Conservation (phyloP, 2,888 invertebrate species). For the Diarsia rubi region DNA sequence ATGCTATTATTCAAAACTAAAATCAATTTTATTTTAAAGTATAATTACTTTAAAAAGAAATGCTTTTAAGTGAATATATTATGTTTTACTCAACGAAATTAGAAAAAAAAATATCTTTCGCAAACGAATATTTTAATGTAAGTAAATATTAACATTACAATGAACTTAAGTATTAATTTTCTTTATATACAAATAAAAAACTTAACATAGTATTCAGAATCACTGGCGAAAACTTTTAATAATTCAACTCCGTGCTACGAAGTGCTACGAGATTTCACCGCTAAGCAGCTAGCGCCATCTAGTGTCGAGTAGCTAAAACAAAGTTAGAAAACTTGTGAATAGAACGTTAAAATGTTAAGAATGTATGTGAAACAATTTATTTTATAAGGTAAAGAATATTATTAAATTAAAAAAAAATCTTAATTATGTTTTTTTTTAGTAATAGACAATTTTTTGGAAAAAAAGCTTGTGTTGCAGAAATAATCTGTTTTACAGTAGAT, state of each 20-base stretch:
- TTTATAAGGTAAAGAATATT: neutral
- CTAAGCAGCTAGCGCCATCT: slow-evolving; percentile 80
- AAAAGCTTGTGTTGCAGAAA: neutral
- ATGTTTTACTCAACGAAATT: neutral
- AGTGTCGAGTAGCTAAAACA: slow-evolving; percentile 79
- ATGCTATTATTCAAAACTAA: no score
- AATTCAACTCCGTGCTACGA: slow-evolving; percentile 18
- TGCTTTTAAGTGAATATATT: no score
- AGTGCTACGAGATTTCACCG: slow-evolving; percentile 12
- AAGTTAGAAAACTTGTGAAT: neutral
- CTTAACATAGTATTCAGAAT: neutral
- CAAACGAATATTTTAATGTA: neutral
- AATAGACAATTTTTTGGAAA: neutral
- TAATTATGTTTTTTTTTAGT: no score
- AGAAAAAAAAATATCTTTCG: neutral
- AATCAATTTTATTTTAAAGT: no score
- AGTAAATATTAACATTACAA: neutral
- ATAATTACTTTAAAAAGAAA: no score
- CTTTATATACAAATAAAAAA: neutral
- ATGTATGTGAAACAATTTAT: neutral
- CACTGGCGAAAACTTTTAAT: slow-evolving; percentile 9
- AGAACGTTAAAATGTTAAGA: neutral
- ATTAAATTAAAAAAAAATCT: neutral
- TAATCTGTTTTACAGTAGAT: neutral
- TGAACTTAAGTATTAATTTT: neutral